phyloP scores from a whole-genome alignment of 2,888 invertebrate species.

The Latheticus oryzae region DNA sequence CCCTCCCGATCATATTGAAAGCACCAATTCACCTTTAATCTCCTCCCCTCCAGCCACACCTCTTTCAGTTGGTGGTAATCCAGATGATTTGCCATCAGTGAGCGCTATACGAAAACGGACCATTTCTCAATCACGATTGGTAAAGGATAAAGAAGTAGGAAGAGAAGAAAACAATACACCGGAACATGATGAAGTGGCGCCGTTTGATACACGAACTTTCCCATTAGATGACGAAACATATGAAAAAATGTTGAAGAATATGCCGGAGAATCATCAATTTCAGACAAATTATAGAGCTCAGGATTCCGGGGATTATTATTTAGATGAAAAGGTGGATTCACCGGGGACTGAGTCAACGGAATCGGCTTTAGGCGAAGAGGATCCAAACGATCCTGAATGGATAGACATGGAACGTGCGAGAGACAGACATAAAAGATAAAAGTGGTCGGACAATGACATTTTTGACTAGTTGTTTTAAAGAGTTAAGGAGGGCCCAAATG shows the following conservation, averaged over 20 bases:
- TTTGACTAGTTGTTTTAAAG: constrained; percentile 12
- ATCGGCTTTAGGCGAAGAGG: constrained; percentile 76
- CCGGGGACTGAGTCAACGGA: constrained; percentile 68
- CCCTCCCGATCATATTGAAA: constrained; percentile 65
- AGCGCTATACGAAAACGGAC: constrained; percentile 65
- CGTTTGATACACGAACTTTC: constrained; percentile 81
- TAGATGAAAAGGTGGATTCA: constrained; percentile 53
- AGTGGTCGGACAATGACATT: constrained; percentile 8
- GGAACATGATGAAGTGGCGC: constrained; percentile 68
- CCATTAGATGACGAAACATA: constrained; percentile 79
- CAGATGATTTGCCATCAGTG: constrained; percentile 53
- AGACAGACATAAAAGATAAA: constrained; percentile 62
- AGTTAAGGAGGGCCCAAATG: constrained; percentile 1
- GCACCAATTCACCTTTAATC: constrained; percentile 63
- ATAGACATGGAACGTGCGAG: constrained; percentile 64
- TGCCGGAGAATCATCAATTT: constrained; percentile 73
- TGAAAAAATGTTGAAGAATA: constrained; percentile 75
- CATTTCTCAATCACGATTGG: constrained; percentile 67
- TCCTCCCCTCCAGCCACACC: constrained; percentile 69
- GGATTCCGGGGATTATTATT: constrained; percentile 47
- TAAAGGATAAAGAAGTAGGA: constrained; percentile 51
- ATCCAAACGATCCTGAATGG: constrained; percentile 91
- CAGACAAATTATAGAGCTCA: constrained; percentile 60
- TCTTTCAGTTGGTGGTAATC: constrained; percentile 52
- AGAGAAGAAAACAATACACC: constrained; percentile 57